These are phyloP conservation scores for Dorcus parallelipipedus DNA, from an alignment of 2,888 invertebrate genomes.

Conservation along the genomic window DNA sequence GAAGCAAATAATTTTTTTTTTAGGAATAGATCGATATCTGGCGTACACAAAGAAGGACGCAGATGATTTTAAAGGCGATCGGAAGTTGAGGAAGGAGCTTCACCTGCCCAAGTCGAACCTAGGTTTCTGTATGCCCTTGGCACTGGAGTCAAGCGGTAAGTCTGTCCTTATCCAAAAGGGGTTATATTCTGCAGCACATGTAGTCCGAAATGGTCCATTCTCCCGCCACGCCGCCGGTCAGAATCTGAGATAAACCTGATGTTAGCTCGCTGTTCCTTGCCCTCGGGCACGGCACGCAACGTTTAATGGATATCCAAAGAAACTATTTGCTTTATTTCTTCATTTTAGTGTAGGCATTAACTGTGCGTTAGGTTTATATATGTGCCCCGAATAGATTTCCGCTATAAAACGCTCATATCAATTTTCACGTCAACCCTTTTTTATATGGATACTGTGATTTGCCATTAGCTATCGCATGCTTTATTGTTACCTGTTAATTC, in stretches of 20 bases:
- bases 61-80: slow-evolving; percentile 66
- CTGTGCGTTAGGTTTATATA: slow-evolving; percentile 11
- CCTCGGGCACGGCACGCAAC: slow-evolving; percentile 28
- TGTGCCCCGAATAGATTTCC: neutral
- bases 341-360: slow-evolving; percentile 19
- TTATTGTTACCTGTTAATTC: too few species aligned
- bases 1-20: slow-evolving; percentile 18
- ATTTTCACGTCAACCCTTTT: too few species aligned
- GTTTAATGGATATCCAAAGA: slow-evolving; percentile 33
- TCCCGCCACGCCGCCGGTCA: slow-evolving; percentile 30
- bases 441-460: too few species aligned
- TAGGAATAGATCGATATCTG: slow-evolving; percentile 70
- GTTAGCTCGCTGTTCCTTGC: slow-evolving; percentile 25
- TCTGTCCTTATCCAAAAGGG: slow-evolving; percentile 10
- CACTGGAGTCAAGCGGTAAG: slow-evolving; percentile 80
- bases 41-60: slow-evolving; percentile 81
- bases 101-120: slow-evolving; percentile 71
- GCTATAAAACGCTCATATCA: neutral
- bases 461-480: too few species aligned
- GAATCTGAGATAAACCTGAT: slow-evolving; percentile 33
- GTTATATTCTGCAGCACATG: slow-evolving; percentile 23
- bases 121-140: slow-evolving; percentile 76
- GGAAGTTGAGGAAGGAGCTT: slow-evolving; percentile 68
- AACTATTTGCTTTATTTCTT: slow-evolving; percentile 25
- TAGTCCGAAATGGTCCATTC: slow-evolving; percentile 32